A percentile compares a stretch with the other conserved stretches of the same genome.
These are phyloP conservation scores for Gopherus flavomarginatus DNA, from an alignment of 2,113 vertebrate genomes.

Conservation along the genomic window DNA sequence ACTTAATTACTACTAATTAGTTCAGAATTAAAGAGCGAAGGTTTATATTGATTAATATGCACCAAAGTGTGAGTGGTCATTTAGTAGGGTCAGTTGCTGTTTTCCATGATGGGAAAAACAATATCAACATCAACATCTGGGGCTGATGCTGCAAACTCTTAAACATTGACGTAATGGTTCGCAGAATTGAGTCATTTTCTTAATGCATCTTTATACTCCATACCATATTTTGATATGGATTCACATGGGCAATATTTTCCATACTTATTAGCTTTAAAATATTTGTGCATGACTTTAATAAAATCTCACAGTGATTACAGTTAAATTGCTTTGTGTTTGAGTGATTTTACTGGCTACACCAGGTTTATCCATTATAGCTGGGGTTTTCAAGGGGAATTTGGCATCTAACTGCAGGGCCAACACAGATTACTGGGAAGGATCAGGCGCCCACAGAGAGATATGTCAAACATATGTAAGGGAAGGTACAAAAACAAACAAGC, in stretches of 20 bases:
- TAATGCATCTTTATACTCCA: background rate
- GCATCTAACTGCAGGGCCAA: background rate
- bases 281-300: too few species aligned
- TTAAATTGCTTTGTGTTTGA: too few species aligned
- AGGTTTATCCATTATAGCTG: too few species aligned
- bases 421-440: background rate
- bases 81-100: constrained; percentile 31
- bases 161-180: background rate
- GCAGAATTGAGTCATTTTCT: background rate
- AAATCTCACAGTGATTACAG: too few species aligned
- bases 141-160: background rate
- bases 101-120: background rate
- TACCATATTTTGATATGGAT: background rate
- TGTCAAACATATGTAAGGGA: background rate
- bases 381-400: too few species aligned
- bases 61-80: constrained; percentile 49
- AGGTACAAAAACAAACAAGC: background rate
- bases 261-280: background rate
- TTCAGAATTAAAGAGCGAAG: constrained; percentile 45
- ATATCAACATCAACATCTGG: background rate
- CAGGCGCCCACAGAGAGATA: background rate
- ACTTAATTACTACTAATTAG: constrained; percentile 54
- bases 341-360: too few species aligned
- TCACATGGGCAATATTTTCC: background rate
- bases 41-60: constrained; percentile 37